phyloP scores from a whole-genome alignment of 2,888 invertebrate genomes.

The Unio delphinus region DNA sequence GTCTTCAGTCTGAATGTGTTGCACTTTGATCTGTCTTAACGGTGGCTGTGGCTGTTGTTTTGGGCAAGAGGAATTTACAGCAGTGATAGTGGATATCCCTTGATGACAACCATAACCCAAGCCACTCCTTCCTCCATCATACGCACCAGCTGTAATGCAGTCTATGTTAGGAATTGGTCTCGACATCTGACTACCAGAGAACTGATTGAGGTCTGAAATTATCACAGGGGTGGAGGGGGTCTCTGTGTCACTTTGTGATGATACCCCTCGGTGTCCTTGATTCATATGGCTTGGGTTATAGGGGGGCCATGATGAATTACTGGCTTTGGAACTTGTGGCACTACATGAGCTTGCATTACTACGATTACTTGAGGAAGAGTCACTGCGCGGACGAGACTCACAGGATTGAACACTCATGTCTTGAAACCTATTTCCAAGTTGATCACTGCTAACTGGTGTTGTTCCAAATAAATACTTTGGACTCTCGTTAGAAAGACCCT shows the following conservation, averaged over 20 bases:
- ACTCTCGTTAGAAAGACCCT: constrained; percentile 53
- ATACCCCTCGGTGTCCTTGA: too few species aligned
- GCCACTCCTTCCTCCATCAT: constrained; percentile 5
- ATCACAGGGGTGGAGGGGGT: constrained; percentile 29
- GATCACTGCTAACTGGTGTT: not conserved
- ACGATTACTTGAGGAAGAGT: constrained; percentile 46
- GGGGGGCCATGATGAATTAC: constrained; percentile 26
- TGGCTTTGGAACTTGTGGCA: constrained; percentile 17
- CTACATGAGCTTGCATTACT: constrained; percentile 47
- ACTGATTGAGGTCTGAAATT: constrained; percentile 39
- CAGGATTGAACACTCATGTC: constrained; percentile 22
- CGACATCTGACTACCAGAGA: constrained; percentile 12
- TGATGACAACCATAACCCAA: constrained; percentile 14
- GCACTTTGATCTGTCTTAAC: constrained; percentile 30
- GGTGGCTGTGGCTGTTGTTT: constrained; percentile 14
- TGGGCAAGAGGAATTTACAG: constrained; percentile 22
- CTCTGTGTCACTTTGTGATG: too few species aligned
- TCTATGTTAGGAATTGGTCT: constrained; percentile 33
- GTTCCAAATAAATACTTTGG: constrained; percentile 46
- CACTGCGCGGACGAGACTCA: constrained; percentile 40
- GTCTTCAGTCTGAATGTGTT: constrained; percentile 26
- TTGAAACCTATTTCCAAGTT: not conserved
- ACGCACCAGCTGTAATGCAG: constrained; percentile 20
- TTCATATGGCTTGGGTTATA: constrained; percentile 23
- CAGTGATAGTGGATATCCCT: constrained; percentile 11